These are phyloP conservation scores for Chlorodrepanis virens DNA, from an alignment of 2,113 vertebrate genomes.

Conservation along the genomic window DNA sequence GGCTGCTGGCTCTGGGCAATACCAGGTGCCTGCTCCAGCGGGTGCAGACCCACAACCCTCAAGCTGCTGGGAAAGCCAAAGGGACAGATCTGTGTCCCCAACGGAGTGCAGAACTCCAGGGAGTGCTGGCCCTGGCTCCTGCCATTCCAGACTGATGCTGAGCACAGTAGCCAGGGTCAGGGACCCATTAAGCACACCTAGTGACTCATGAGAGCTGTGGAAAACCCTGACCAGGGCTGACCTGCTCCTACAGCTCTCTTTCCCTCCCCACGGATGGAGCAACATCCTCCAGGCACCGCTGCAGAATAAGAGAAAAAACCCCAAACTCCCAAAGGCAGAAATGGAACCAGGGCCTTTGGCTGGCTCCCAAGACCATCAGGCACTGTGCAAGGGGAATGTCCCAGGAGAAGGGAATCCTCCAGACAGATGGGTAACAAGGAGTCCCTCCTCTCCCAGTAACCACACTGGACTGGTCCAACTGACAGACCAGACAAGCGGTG, in stretches of 20 bases:
- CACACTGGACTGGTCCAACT: fast-evolving
- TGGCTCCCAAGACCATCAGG: background rate
- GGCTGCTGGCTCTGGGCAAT: background rate
- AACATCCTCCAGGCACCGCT: fast-evolving
- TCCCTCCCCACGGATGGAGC: background rate
- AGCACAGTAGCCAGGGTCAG: background rate
- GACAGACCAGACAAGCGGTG: background rate
- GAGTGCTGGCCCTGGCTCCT: background rate
- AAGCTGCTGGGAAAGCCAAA: background rate
- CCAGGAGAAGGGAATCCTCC: background rate
- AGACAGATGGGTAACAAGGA: background rate
- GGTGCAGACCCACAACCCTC: background rate
- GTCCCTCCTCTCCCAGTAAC: background rate
- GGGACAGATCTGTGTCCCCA: background rate
- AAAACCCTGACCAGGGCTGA: background rate
- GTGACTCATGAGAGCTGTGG: background rate
- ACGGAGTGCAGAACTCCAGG: background rate
- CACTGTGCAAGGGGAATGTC: background rate
- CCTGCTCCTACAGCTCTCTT: background rate
- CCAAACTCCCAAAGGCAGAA: background rate
- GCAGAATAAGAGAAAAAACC: fast-evolving
- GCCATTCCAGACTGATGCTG: fast-evolving
- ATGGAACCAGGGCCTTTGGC: background rate
- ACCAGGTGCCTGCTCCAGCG: fast-evolving
- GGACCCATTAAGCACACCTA: fast-evolving